phyloP scores from a whole-genome alignment of 37 sponge, comb jelly and placozoan genomes.

The Agelas oroides region DNA sequence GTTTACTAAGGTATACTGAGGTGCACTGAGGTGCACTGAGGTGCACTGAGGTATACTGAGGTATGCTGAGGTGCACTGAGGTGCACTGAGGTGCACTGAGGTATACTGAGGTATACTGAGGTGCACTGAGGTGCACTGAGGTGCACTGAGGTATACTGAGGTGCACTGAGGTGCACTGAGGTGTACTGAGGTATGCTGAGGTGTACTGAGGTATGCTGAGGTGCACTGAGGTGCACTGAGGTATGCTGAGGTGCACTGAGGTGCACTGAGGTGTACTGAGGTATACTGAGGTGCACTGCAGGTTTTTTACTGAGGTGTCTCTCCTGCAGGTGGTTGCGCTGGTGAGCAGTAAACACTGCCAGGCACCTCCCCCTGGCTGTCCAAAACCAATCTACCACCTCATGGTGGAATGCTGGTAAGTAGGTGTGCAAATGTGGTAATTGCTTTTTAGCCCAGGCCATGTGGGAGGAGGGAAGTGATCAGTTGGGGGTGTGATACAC shows the following conservation, averaged over 20 bases:
- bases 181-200: too few species aligned
- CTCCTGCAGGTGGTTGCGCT: slow-evolving; percentile 48
- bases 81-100: too few species aligned
- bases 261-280: background rate
- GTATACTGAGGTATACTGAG: background rate
- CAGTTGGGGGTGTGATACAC: too few species aligned
- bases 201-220: too few species aligned
- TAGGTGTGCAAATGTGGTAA: background rate
- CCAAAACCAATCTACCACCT: slow-evolving; percentile 68
- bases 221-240: background rate
- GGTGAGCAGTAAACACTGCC: slow-evolving; percentile 70
- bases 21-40: too few species aligned
- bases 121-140: background rate
- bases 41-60: background rate
- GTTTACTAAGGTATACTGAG: background rate
- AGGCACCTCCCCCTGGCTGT: slow-evolving; percentile 74
- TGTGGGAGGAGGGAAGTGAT: too few species aligned
- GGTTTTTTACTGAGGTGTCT: background rate
- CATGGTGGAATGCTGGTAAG: slow-evolving; percentile 82
- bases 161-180: too few species aligned
- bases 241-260: background rate
- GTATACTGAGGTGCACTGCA: too few species aligned
- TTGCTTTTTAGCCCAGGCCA: background rate
- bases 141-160: background rate
- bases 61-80: background rate